Conservation (phyloP, 2,888 invertebrate genomes). For the Callimorpha dominula region DNA sequence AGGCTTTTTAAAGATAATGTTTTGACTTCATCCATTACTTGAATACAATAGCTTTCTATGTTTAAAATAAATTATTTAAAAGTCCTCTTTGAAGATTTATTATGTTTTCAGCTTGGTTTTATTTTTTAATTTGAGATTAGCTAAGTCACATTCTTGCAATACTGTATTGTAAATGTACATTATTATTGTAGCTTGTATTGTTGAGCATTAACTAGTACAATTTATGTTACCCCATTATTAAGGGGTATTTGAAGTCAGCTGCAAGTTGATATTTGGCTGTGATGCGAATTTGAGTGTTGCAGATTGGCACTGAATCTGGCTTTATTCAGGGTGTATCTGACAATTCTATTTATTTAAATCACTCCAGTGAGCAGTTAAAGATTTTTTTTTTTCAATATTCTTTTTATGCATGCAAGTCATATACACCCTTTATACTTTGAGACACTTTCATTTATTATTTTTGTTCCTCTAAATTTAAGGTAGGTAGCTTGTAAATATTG, state of each 20-base stretch:
- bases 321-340: neutral
- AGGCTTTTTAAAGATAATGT: too few relatives aligned
- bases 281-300: neutral
- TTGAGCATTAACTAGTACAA: neutral
- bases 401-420: too few relatives aligned
- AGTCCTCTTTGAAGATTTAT: too few relatives aligned
- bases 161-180: neutral
- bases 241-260: neutral
- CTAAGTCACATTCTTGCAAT: neutral
- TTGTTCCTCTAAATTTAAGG: neutral
- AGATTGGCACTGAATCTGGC: neutral
- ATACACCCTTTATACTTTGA: too few relatives aligned
- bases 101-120: too few relatives aligned
- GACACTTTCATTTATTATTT: neutral
- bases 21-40: too few relatives aligned
- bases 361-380: too few relatives aligned
- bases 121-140: too few relatives aligned
- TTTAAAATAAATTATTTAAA: too few relatives aligned
- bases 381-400: too few relatives aligned
- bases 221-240: neutral
- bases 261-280: neutral
- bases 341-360: neutral
- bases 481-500: neutral
- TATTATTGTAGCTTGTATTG: neutral
- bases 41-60: too few relatives aligned